Evolutionary conservation across 2,113 vertebrate genomes (phyloP).

Genomic region (Antennarius striatus): DNA sequence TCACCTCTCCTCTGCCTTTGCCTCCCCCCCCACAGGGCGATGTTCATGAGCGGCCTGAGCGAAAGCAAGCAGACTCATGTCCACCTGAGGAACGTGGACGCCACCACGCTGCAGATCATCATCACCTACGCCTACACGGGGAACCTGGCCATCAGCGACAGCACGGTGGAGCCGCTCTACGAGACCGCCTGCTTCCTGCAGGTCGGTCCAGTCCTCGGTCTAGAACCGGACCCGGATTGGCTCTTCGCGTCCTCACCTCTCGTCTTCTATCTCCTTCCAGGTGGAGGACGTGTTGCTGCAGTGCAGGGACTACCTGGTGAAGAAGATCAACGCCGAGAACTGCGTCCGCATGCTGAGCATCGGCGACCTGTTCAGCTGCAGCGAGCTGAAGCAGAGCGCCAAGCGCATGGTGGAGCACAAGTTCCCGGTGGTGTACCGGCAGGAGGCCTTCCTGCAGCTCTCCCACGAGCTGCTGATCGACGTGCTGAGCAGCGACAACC

Average conservation of each 20-base stretch:
- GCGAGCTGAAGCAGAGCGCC: constrained; percentile 94
- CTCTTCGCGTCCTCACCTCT: no score
- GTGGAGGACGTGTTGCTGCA: constrained; percentile 94
- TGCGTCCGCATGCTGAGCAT: constrained; percentile 96
- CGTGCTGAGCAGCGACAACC: constrained; percentile 97
- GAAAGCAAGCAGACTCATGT: constrained; percentile 98
- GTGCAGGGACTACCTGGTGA: constrained; percentile 95
- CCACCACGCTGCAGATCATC: constrained; percentile 92
- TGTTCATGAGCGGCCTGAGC: constrained; percentile 98
- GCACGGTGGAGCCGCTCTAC: constrained; percentile 96
- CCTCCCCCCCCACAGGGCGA: no score
- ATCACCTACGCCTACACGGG: constrained; percentile 98
- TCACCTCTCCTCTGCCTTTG: background rate
- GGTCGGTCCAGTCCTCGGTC: constrained; percentile 70
- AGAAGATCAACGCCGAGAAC: constrained; percentile 98
- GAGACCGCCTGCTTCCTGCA: constrained; percentile 98
- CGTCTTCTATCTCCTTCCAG: constrained; percentile 66
- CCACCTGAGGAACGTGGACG: constrained; percentile 93
- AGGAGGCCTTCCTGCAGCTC: constrained; percentile 96
- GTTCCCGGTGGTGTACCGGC: constrained; percentile 93
- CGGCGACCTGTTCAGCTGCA: constrained; percentile 95
- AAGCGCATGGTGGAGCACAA: constrained; percentile 99
- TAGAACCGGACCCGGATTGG: no score
- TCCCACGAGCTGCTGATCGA: constrained; percentile 96
- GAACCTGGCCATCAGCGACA: constrained; percentile 91